Conservation (phyloP, 2,888 invertebrate genomes). For the Oscheius sp. region DNA sequence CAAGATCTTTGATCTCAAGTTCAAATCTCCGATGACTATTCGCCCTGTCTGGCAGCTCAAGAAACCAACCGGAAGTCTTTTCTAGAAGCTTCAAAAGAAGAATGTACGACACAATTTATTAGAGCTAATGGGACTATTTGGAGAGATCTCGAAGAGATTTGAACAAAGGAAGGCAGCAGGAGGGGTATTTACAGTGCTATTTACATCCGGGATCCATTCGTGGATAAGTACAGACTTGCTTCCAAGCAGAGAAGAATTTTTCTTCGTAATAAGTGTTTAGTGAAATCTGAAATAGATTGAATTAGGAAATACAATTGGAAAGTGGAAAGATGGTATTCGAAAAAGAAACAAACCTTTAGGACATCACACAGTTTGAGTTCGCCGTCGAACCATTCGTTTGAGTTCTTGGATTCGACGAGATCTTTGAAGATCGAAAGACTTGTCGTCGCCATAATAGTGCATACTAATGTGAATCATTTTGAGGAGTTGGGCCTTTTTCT, state of each 20-base stretch:
- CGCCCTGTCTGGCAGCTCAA: too few relatives aligned
- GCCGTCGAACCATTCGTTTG: not conserved
- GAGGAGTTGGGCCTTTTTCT: not conserved
- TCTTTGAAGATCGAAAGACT: conserved; percentile 6
- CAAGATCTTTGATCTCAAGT: too few relatives aligned
- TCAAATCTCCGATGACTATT: too few relatives aligned
- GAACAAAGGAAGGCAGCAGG: too few relatives aligned
- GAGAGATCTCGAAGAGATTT: too few relatives aligned
- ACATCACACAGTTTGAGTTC: conserved; percentile 20
- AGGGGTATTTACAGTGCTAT: too few relatives aligned
- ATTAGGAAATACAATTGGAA: not conserved
- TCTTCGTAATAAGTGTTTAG: not conserved
- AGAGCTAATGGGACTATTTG: too few relatives aligned
- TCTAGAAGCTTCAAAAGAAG: too few relatives aligned
- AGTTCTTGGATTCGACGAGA: conserved; percentile 3
- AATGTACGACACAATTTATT: too few relatives aligned
- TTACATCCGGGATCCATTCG: too few relatives aligned
- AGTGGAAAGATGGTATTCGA: not conserved
- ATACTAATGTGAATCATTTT: conserved; percentile 26
- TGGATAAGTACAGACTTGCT: not conserved
- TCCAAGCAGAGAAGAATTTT: not conserved
- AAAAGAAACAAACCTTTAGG: not conserved
- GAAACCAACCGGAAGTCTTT: too few relatives aligned
- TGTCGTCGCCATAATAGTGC: conserved; percentile 14
- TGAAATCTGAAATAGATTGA: not conserved